phyloP scores from a whole-genome alignment of 2,797 vertebrate species.

The Propithecus deckenii region DNA sequence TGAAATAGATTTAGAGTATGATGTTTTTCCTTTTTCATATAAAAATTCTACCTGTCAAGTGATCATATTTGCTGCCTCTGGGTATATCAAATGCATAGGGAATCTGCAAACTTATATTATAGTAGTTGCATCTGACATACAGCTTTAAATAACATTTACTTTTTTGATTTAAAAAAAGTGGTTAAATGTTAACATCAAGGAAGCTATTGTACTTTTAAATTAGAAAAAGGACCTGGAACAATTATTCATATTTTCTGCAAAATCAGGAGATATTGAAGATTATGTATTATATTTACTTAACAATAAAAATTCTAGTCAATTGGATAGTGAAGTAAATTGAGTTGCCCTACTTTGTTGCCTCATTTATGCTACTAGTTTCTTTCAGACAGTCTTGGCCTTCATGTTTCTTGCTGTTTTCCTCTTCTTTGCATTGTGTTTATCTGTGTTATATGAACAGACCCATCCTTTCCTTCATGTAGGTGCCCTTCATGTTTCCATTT shows the following conservation, averaged over 20 bases:
- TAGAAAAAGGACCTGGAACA: neutral
- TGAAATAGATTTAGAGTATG: neutral
- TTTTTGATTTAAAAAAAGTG: neutral
- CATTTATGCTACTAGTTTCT: neutral
- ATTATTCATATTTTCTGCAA: neutral
- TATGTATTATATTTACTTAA: neutral
- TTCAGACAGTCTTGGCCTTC: neutral
- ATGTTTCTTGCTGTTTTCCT: neutral
- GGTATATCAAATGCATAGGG: neutral
- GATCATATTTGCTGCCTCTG: neutral
- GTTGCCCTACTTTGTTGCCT: neutral
- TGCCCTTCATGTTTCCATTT: neutral
- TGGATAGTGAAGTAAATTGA: neutral
- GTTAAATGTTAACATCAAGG: neutral
- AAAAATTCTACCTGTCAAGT: neutral
- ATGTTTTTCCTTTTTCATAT: neutral
- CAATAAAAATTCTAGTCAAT: neutral
- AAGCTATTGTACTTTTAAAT: neutral
- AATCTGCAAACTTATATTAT: neutral
- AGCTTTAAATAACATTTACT: neutral
- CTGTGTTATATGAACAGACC: neutral
- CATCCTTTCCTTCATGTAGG: neutral
- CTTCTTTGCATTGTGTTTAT: neutral
- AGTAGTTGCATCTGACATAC: neutral
- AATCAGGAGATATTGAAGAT: neutral